Conservation (phyloP, 2,888 invertebrate species). For the Lithophane socia region DNA sequence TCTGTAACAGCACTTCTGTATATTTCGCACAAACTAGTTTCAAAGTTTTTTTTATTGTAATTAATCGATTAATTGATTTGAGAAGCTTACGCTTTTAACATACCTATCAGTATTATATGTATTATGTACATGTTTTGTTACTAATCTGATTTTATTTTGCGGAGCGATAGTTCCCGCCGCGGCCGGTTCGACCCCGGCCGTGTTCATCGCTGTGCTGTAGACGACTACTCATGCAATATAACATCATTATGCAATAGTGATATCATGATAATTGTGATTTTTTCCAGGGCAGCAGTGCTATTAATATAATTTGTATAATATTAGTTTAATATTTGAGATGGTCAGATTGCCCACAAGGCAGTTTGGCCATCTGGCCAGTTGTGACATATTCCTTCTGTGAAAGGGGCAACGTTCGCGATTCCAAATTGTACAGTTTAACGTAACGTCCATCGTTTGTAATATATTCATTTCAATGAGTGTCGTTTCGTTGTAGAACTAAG, state of each 20-base stretch:
- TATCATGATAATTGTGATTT: slow-evolving; percentile 89
- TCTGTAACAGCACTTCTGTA: slow-evolving; percentile 90
- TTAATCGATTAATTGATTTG: slow-evolving; percentile 87
- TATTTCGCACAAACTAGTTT: slow-evolving; percentile 90
- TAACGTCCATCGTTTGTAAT: slow-evolving; percentile 91
- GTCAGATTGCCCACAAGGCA: slow-evolving; percentile 87
- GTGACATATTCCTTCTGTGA: slow-evolving; percentile 97
- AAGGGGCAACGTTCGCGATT: slow-evolving; percentile 95
- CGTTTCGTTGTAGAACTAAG: slow-evolving; percentile 91
- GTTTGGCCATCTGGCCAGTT: slow-evolving; percentile 91
- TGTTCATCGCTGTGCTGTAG: slow-evolving; percentile 75
- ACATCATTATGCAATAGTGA: slow-evolving; percentile 75
- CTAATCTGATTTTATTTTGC: slow-evolving; percentile 87
- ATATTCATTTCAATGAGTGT: slow-evolving; percentile 92
- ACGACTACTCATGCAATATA: slow-evolving; percentile 88
- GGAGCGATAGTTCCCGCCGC: slow-evolving; percentile 72
- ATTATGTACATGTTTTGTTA: slow-evolving; percentile 91
- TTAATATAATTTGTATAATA: slow-evolving; percentile 80
- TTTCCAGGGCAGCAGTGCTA: slow-evolving; percentile 89
- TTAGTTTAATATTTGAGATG: slow-evolving; percentile 84
- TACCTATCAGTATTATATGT: slow-evolving; percentile 88
- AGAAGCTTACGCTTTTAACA: slow-evolving; percentile 90
- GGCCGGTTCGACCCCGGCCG: slow-evolving; percentile 82
- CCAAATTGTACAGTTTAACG: slow-evolving; percentile 88
- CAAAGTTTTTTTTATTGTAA: slow-evolving; percentile 88